phyloP scores from a whole-genome alignment of 1,140 invertebrate genomes.

The Spodoptera litura region DNA sequence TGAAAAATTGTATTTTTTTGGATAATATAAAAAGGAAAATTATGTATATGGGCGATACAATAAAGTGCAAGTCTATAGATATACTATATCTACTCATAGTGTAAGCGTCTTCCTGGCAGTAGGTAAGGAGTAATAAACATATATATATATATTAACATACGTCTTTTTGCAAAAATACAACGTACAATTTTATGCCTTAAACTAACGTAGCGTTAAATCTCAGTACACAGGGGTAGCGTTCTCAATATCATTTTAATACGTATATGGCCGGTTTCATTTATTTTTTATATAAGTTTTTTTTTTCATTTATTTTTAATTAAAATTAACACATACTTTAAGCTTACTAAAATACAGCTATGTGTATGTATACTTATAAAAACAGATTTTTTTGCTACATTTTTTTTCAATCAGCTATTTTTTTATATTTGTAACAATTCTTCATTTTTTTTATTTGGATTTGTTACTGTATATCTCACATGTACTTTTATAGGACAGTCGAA shows the following conservation, averaged over 20 bases:
- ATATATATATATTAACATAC: constrained; percentile 15
- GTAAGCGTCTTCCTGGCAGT: constrained; percentile 37
- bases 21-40: not conserved
- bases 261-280: constrained; percentile 66
- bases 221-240: constrained; percentile 61
- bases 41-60: constrained; percentile 14
- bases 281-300: constrained; percentile 52
- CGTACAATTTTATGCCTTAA: constrained; percentile 55
- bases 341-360: constrained; percentile 62
- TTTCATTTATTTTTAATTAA: constrained; percentile 51
- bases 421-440: constrained; percentile 6
- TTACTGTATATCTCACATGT: constrained; percentile 1
- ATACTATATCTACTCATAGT: constrained; percentile 11
- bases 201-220: constrained; percentile 48
- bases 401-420: constrained; percentile 3
- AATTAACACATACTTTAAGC: constrained; percentile 59
- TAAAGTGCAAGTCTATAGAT: constrained; percentile 39
- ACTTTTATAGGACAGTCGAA: not conserved
- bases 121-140: constrained; percentile 35
- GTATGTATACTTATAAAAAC: constrained; percentile 58
- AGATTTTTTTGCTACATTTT: constrained; percentile 26
- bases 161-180: constrained; percentile 65
- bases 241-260: constrained; percentile 56
- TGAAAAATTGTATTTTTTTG: not conserved
- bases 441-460: not conserved